Base-by-base conservation (phyloP, 2,797 vertebrate species). In the Protosalanx chinensis region DNA sequence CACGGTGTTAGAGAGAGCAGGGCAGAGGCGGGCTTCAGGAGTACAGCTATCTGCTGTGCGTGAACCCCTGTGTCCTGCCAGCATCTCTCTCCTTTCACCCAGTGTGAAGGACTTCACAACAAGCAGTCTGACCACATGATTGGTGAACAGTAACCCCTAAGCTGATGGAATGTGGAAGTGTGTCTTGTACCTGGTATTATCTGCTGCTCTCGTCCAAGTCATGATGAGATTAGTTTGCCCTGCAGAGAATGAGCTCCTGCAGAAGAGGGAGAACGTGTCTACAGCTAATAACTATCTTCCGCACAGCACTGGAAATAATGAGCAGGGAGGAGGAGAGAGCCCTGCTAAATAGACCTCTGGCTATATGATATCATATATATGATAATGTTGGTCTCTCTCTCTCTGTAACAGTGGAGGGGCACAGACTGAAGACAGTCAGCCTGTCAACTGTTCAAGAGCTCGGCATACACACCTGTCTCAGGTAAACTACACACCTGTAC, bases 361-460 rank as follows among this genome's bases (percentile, higher is more conserved):
- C 72, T 61, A 73, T 79, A 74, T 73, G 73, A 81, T 77, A 18
- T 1, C 49, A 33, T 71, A 16, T 53, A 53, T 23, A 20, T 58
- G 57, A 6, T 16, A 16, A n/a, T 53, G 67, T 33, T 57, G 46
- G 16, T 56, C 33, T 61, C 46, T 56, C 29, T n/a, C 74, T 73
- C 74, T 78, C 81, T 83, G 76, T 89, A 90, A 82, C 83, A 96
- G 95, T 82, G 5, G 78, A 78, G 20, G 92, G 93, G 85, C 80
- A 76, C 80, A 89, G 83, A 71, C 79, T 91, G 74, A 86, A 87
- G 81, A 88, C 80, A 12, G 91, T 86, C 59, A 86, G 23, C 15
- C 90, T 98, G 82, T 93, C 95, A 30, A 79, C 91, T 67, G 84
- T 95, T 80, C 94, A 96, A 70, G 93, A 93, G 82, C 92, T 97